These are phyloP conservation scores for Macroteleia sp. DNA, from an alignment of 2,888 invertebrate species.

Conservation along the genomic window DNA sequence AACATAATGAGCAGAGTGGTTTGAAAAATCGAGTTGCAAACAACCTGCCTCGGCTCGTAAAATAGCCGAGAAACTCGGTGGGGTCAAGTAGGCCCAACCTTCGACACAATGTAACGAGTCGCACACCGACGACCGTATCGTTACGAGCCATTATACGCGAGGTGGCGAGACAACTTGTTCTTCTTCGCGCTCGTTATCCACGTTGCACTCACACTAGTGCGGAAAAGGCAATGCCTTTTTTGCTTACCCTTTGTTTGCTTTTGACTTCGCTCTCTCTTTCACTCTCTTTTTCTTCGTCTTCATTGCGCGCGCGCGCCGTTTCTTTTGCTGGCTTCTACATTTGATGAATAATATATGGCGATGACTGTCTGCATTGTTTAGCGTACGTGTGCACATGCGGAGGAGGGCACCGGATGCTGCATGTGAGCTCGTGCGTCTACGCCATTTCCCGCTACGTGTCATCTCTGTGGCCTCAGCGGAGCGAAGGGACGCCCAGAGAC, in stretches of 20 bases:
- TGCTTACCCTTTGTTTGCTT: slow-evolving; percentile 47
- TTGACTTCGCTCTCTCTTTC: slow-evolving; percentile 25
- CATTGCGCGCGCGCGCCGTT: slow-evolving; percentile 4
- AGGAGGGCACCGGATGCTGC: slow-evolving; percentile 79
- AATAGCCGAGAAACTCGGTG: slow-evolving; percentile 35
- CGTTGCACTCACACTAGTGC: slow-evolving; percentile 59
- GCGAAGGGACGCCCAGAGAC: slow-evolving; percentile 11
- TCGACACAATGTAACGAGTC: slow-evolving; percentile 64
- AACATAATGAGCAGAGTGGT: slow-evolving; percentile 26
- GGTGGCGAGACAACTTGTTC: slow-evolving; percentile 72
- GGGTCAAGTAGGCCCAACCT: slow-evolving; percentile 50
- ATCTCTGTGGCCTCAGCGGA: slow-evolving; percentile 13
- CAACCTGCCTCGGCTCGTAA: slow-evolving; percentile 39
- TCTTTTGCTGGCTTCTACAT: slow-evolving; percentile 68
- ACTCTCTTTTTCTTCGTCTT: slow-evolving; percentile 40
- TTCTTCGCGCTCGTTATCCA: slow-evolving; percentile 70
- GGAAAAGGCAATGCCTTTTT: slow-evolving; percentile 48
- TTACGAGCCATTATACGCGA: slow-evolving; percentile 67
- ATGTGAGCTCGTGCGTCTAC: slow-evolving; percentile 77
- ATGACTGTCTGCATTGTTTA: slow-evolving; percentile 81
- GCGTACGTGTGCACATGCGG: slow-evolving; percentile 72
- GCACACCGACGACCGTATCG: slow-evolving; percentile 48
- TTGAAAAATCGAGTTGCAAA: slow-evolving; percentile 34
- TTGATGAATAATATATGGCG: slow-evolving; percentile 81
- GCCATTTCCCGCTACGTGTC: slow-evolving; percentile 83